Base-by-base conservation (phyloP, 2,113 vertebrate species). In the Haliaeetus leucogaster region DNA sequence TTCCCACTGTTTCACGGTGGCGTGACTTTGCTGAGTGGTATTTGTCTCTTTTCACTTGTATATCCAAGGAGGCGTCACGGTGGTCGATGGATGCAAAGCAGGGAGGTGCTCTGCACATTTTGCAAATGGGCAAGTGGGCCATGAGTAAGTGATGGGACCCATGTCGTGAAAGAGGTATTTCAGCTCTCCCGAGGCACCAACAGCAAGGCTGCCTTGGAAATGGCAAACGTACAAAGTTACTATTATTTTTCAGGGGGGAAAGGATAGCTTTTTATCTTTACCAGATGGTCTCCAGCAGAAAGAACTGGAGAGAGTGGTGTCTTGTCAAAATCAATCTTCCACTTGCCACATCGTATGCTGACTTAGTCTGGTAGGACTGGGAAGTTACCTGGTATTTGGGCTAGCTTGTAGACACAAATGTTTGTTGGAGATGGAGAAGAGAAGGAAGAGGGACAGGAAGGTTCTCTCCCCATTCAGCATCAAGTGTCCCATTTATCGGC, bases 231-330 rank as follows among this genome's bases (percentile, higher is more conserved):
- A 9, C 7, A 58, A 26, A 52, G 10, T 58, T 92, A 25, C 38
- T 52, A 1, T 23, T 66, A 38, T 43, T 92, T 72, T 92, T 42
- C 3, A 2, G 1, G 7, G 3, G 1, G 0, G 2, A 2, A 55
- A 18, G 29, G 3, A 11, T 9, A 30, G 10, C 1, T 56, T 86
- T 72, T 80, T 42, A 15, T 25, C 14, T 56, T 56, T 85, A 40
- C 9, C 47, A 62, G 27, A 55, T 86, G 42, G n/a, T 86, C 45
- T 83, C 19, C 43, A 52, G 72, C 36, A 90, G 45, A 83, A 95
- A 68, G 30, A 50, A 70, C 48, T 86, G 82, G 62, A 43, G 81
- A n/a, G 18, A 40, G 38, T 45, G 43, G 48, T 74, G n/a, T 30
- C 40, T 79, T 16, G 10, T 73, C 12, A 23, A 48, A 66, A 67